phyloP scores from a whole-genome alignment of 1,140 invertebrate species.

The Leptopilina clavipes region DNA sequence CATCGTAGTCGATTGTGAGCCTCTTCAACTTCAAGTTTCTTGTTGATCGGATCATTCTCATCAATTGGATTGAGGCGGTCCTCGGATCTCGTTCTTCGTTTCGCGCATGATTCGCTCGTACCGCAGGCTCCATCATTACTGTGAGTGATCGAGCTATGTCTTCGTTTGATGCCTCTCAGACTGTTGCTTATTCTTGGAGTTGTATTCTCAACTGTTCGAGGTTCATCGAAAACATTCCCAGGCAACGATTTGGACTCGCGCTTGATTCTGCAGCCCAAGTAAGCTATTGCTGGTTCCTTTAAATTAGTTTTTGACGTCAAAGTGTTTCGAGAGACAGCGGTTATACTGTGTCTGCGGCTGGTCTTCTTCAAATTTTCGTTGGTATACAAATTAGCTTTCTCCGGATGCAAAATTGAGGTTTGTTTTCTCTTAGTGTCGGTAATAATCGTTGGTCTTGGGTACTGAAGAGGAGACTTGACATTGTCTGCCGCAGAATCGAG shows the following conservation, averaged over 20 bases:
- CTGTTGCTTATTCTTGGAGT: background rate
- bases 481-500: slow-evolving; percentile 16
- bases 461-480: slow-evolving; percentile 40
- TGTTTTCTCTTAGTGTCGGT: slow-evolving; percentile 47
- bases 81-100: slow-evolving; percentile 68
- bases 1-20: slow-evolving; percentile 61
- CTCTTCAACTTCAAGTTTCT: slow-evolving; percentile 50
- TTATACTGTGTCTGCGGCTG: slow-evolving; percentile 39
- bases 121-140: background rate
- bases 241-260: slow-evolving; percentile 46
- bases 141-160: slow-evolving; percentile 55
- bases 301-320: background rate
- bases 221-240: slow-evolving; percentile 17
- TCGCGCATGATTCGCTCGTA: slow-evolving; percentile 56
- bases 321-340: slow-evolving; percentile 42
- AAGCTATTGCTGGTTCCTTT: slow-evolving; percentile 37
- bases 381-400: slow-evolving; percentile 40
- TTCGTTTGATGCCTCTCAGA: slow-evolving; percentile 37
- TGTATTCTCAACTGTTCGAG: background rate
- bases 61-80: slow-evolving; percentile 62
- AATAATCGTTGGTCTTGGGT: slow-evolving; percentile 24
- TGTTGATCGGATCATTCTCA: slow-evolving; percentile 70
- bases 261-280: slow-evolving; percentile 51
- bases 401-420: slow-evolving; percentile 40
- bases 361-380: slow-evolving; percentile 35